A percentile compares a stretch with the other conserved stretches of the same genome.
Evolutionary conservation across 2,797 vertebrate species (phyloP).

Genomic region (Artibeus jamaicensis): DNA sequence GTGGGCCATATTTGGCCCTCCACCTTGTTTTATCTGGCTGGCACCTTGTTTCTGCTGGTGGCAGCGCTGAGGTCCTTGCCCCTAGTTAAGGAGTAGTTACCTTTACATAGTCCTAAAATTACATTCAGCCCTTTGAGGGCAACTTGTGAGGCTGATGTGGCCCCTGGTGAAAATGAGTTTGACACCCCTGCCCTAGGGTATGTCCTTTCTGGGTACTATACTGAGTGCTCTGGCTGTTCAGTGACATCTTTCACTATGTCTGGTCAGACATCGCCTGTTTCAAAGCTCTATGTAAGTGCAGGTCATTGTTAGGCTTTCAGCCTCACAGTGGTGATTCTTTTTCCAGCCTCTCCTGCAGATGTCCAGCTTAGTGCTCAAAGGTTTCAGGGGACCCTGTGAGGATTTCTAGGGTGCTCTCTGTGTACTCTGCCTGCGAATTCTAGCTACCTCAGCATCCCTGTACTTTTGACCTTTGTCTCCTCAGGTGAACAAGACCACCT

Average conservation of each 20-base stretch:
- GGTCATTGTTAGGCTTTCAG: neutral
- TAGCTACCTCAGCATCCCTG: neutral
- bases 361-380: neutral
- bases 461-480: neutral
- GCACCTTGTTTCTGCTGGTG: no score
- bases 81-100: no score
- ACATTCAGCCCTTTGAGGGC: no score
- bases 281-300: neutral
- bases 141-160: no score
- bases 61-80: no score
- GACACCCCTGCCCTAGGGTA: no score
- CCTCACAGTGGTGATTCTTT: neutral
- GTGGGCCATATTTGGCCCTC: no score
- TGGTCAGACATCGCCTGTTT: neutral
- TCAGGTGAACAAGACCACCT: neutral
- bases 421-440: neutral
- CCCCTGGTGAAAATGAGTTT: no score
- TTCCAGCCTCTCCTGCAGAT: no score
- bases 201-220: neutral
- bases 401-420: neutral
- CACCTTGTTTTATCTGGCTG: no score
- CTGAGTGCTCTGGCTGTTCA: neutral
- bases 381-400: no score
- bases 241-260: neutral
- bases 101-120: no score